Evolutionary conservation across 1,140 invertebrate genomes (phyloP).

Genomic region (Mamestra configurata): DNA sequence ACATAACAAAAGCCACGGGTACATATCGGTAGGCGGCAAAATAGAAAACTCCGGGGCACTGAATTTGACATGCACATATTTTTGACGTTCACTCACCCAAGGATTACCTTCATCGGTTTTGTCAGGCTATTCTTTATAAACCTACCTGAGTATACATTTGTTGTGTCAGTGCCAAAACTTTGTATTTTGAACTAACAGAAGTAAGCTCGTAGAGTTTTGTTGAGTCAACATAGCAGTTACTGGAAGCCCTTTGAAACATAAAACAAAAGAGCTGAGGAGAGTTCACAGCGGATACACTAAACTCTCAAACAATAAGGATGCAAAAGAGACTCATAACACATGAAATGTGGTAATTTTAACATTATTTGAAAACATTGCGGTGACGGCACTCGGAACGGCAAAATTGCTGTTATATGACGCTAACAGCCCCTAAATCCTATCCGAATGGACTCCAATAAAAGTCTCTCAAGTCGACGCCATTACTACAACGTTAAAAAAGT

Average conservation of each 20-base stretch:
- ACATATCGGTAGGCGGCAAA: background rate
- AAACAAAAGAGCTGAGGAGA: background rate
- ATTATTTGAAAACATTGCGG: constrained; percentile 65
- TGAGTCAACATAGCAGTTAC: background rate
- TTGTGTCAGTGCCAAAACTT: background rate
- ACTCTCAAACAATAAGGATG: constrained; percentile 10
- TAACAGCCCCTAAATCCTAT: constrained; percentile 70
- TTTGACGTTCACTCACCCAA: background rate
- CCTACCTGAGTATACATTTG: background rate
- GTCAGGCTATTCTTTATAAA: background rate
- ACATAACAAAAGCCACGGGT: background rate
- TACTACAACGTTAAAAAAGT: constrained; percentile 60
- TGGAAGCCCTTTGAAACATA: background rate
- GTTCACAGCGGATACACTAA: background rate
- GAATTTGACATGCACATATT: background rate
- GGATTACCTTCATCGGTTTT: background rate
- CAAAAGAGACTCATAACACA: constrained; percentile 56
- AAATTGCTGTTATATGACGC: constrained; percentile 70
- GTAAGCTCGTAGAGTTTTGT: background rate
- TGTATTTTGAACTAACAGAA: background rate
- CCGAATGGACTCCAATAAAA: constrained; percentile 69
- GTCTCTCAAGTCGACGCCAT: constrained; percentile 59
- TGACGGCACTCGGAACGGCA: constrained; percentile 55
- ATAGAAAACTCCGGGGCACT: background rate
- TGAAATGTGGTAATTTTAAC: constrained; percentile 66